These are phyloP conservation scores for Murina feae DNA, from an alignment of 2,113 vertebrate genomes.

Conservation along the genomic window DNA sequence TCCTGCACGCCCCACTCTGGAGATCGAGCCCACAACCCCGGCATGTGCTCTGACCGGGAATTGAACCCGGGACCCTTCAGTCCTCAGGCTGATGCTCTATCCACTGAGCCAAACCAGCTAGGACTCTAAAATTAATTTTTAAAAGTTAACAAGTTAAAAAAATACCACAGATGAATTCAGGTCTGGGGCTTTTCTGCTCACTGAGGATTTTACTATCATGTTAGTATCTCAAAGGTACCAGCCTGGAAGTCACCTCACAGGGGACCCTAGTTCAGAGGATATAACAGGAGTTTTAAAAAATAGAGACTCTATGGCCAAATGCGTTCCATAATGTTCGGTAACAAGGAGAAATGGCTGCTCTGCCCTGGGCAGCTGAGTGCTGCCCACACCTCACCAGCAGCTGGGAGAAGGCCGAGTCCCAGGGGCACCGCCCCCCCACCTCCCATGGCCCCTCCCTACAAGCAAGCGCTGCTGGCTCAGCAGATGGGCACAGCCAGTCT, in stretches of 20 bases:
- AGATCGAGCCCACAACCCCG: no score
- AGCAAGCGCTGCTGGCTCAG: background rate
- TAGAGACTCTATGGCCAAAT: background rate
- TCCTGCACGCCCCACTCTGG: no score
- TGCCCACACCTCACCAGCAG: accelerated
- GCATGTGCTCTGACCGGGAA: no score
- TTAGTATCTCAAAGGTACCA: background rate
- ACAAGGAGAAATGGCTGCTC: background rate
- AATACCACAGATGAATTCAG: background rate
- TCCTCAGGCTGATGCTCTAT: no score
- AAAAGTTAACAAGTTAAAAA: background rate
- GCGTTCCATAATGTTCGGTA: accelerated
- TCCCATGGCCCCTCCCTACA: no score
- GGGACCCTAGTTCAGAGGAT: background rate
- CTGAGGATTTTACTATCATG: background rate
- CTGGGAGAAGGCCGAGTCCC: background rate
- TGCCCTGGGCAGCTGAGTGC: background rate
- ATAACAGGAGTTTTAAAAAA: background rate
- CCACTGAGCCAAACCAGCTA: no score
- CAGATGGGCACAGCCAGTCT: accelerated
- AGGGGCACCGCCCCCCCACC: background rate
- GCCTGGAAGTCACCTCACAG: no score
- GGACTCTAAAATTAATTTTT: background rate
- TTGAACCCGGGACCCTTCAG: no score
- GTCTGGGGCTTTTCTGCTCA: background rate